Conservation (phyloP, 2,797 vertebrate species). For the Cyprinodon diabolis region DNA sequence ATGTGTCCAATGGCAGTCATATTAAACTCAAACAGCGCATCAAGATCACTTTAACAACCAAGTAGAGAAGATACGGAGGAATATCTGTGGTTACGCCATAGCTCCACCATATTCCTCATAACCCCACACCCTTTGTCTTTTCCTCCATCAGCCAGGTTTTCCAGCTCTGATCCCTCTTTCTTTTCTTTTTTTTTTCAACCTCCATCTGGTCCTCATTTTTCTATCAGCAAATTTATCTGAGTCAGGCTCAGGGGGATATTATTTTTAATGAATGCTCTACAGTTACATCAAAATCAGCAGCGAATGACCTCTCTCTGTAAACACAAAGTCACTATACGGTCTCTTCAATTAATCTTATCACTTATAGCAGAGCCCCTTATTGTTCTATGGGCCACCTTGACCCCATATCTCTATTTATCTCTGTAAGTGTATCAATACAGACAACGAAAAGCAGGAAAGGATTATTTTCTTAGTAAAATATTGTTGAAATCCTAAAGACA, state of each 20-base stretch:
- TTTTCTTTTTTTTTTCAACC: not conserved
- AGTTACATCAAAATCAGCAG: constrained; percentile 44
- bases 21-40: constrained; percentile 11
- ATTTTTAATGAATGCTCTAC: constrained; percentile 30
- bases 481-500: not conserved
- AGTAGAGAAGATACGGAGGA: constrained; percentile 33
- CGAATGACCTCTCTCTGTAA: constrained; percentile 43
- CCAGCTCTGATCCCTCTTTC: constrained; percentile 14
- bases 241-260: constrained; percentile 14
- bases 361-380: not conserved
- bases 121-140: constrained; percentile 45
- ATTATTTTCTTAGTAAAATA: not conserved
- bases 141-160: constrained; percentile 48
- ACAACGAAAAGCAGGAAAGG: not conserved
- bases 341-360: not conserved
- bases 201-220: constrained; percentile 70
- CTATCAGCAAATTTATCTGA: constrained; percentile 40
- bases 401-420: not conserved
- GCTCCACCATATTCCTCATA: not conserved
- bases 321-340: constrained; percentile 4
- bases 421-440: not conserved
- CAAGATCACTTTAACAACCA: constrained; percentile 17
- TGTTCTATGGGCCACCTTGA: not conserved
- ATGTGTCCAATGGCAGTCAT: constrained; percentile 9
- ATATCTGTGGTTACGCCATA: constrained; percentile 25